Percentiles rank a stretch among this genome's conserved stretches.
Evolutionary conservation across 2,113 vertebrate genomes (phyloP).

Genomic region (Brachyistius frenatus): DNA sequence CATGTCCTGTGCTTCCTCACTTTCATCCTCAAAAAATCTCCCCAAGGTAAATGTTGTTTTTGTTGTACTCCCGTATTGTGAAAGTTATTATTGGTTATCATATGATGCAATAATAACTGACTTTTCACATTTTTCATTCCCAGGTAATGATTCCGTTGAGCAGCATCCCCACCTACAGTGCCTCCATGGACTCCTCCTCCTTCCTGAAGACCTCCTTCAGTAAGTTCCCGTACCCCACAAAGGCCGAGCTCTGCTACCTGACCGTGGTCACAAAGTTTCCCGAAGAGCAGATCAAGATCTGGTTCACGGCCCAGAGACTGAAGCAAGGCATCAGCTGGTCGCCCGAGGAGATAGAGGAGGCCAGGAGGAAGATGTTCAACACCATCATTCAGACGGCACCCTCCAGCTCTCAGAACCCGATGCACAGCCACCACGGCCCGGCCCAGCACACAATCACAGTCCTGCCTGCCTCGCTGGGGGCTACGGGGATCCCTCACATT

Average conservation of each 20-base stretch:
- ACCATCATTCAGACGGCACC: constrained; percentile 94
- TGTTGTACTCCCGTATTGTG: background rate
- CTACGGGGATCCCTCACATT: constrained; percentile 88
- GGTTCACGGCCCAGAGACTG: constrained; percentile 98
- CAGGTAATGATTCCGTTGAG: constrained; percentile 97
- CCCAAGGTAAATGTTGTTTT: constrained; percentile 84
- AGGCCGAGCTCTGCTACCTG: constrained; percentile 97
- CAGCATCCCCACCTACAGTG: constrained; percentile 97
- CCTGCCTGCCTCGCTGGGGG: constrained; percentile 90
- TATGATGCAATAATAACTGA: background rate
- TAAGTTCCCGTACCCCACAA: constrained; percentile 98
- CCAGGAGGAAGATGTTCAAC: constrained; percentile 98
- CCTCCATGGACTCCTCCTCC: constrained; percentile 96
- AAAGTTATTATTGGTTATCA: background rate
- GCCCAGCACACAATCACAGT: constrained; percentile 91
- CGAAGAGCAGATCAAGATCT: constrained; percentile 99
- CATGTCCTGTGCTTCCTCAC: constrained; percentile 61
- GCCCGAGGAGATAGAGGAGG: constrained; percentile 99
- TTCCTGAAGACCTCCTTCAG: constrained; percentile 98
- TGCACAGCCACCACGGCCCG: constrained; percentile 67
- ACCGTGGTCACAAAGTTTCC: constrained; percentile 98
- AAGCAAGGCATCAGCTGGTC: constrained; percentile 99
- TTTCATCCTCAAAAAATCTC: constrained; percentile 89
- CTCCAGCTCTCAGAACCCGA: constrained; percentile 79
- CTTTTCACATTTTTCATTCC: background rate